Evolutionary conservation across 2,888 invertebrate species (phyloP).

Genomic region (Diadegma fenestrale): DNA sequence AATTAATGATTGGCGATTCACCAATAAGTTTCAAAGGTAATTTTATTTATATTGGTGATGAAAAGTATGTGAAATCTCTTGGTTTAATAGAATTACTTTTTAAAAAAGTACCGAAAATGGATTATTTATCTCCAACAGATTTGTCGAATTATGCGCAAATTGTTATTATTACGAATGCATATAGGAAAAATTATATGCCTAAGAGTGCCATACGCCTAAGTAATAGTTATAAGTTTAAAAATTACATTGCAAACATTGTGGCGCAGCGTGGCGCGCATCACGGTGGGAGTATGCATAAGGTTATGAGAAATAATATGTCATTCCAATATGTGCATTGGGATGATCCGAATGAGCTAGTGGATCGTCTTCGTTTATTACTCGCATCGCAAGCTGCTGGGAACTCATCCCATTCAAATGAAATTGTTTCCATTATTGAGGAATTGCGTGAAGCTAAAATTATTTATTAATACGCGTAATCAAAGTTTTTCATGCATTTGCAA

Average conservation of each 20-base stretch:
- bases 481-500: background rate
- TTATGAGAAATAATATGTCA: background rate
- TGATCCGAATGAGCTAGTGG: conserved; percentile 60
- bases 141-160: background rate
- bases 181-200: background rate
- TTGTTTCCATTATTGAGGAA: conserved; percentile 9
- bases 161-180: background rate
- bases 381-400: conserved; percentile 55
- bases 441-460: background rate
- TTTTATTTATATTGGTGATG: conserved; percentile 16
- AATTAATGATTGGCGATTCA: conserved; percentile 54
- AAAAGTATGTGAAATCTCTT: conserved; percentile 38
- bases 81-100: conserved; percentile 22
- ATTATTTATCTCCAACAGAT: background rate
- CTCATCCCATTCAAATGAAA: conserved; percentile 43
- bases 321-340: conserved; percentile 59
- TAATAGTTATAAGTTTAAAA: conserved; percentile 34
- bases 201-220: background rate
- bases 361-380: conserved; percentile 46
- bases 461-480: background rate
- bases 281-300: background rate
- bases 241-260: conserved; percentile 26
- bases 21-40: conserved; percentile 30
- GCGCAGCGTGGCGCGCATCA: background rate
- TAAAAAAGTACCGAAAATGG: background rate